These are phyloP conservation scores for Dolichotis patagonum DNA, from an alignment of 2,113 vertebrate species.

Conservation along the genomic window DNA sequence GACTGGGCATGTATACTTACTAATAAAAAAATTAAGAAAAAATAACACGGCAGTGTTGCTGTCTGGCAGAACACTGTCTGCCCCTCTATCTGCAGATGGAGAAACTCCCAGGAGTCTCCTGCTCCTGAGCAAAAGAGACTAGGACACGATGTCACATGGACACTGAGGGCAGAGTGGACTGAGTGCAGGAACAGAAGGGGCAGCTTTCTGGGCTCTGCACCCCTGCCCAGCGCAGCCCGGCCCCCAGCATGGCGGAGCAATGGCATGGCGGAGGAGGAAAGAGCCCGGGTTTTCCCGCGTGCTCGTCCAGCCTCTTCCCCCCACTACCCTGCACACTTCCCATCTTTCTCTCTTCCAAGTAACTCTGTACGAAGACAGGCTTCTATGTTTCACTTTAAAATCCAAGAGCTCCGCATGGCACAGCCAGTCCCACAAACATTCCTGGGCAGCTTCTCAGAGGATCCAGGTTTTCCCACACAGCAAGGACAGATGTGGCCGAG, in stretches of 20 bases:
- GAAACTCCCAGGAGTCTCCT: not conserved
- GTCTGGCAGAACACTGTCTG: not conserved
- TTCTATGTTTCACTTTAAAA: not conserved
- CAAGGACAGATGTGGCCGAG: slow-evolving; percentile 58
- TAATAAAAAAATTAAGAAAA: not conserved
- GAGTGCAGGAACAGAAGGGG: no score
- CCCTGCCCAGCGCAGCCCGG: not conserved
- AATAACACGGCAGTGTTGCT: not conserved
- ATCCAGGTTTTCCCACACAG: not conserved
- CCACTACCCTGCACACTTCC: no score
- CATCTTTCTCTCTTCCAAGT: not conserved
- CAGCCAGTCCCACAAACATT: not conserved
- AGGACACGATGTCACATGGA: not conserved
- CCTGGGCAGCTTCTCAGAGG: not conserved
- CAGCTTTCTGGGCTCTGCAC: not conserved
- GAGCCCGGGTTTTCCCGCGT: not conserved
- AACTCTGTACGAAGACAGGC: not conserved
- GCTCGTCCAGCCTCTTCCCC: not conserved
- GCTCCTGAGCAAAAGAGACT: not conserved
- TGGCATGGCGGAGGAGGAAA: not conserved
- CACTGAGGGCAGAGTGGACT: not conserved
- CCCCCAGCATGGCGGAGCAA: not conserved
- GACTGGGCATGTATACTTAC: not conserved
- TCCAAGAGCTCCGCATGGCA: not conserved
- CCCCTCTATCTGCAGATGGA: not conserved